Conservation (phyloP, 2,888 invertebrate genomes). For the Melinaea menophilus region DNA sequence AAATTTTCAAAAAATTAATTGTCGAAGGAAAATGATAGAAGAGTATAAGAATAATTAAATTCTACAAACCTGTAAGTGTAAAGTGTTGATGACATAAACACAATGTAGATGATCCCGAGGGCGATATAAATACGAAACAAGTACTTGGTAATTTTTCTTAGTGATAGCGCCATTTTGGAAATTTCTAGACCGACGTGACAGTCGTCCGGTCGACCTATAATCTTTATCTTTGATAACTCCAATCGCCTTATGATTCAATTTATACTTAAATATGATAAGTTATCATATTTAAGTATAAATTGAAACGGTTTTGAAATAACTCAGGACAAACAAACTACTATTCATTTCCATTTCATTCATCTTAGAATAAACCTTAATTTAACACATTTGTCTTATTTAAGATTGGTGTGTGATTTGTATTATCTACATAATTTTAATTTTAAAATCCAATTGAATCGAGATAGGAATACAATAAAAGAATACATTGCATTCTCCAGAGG, state of each 20-base stretch:
- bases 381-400: too few species aligned
- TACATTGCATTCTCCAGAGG: constrained; percentile 29
- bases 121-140: constrained; percentile 44
- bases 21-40: too few species aligned
- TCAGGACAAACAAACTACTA: too few species aligned
- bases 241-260: constrained; percentile 24
- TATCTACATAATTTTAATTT: constrained; percentile 1
- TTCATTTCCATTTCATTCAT: too few species aligned
- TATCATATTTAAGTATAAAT: neutral
- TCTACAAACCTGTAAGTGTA: constrained; percentile 43
- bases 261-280: constrained; percentile 4
- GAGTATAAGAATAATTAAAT: constrained; percentile 3
- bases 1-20: too few species aligned
- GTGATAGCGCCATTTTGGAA: constrained; percentile 49
- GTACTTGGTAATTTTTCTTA: constrained; percentile 37
- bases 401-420: too few species aligned
- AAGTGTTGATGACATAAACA: constrained; percentile 36
- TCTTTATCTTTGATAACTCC: constrained; percentile 28
- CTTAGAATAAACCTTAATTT: too few species aligned
- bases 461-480: constrained; percentile 27
- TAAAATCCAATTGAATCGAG: constrained; percentile 19
- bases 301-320: too few species aligned
- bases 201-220: constrained; percentile 29
- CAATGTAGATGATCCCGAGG: constrained; percentile 39
- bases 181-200: constrained; percentile 42